phyloP scores from a whole-genome alignment of 2,113 vertebrate species.

The Taurulus bubalis region DNA sequence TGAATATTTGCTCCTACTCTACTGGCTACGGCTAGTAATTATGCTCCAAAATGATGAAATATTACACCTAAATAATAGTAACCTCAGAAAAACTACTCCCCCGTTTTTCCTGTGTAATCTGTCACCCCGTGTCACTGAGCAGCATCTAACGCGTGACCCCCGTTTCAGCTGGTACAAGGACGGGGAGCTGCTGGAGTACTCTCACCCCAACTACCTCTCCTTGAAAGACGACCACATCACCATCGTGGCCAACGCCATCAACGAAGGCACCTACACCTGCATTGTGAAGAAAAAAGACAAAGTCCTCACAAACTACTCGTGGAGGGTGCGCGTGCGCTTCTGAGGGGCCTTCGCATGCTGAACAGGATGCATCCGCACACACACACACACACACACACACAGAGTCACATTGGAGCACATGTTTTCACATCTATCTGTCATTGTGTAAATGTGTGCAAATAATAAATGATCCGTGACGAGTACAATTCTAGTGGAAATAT shows the following conservation, averaged over 20 bases:
- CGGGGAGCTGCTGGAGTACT: conserved; percentile 92
- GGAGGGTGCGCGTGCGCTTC: conserved; percentile 91
- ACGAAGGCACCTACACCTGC: conserved; percentile 96
- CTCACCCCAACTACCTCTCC: conserved; percentile 93
- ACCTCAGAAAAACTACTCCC: too few species aligned
- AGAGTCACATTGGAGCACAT: too few species aligned
- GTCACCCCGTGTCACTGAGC: not conserved
- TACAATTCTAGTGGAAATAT: conserved; percentile 40
- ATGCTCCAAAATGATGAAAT: too few species aligned
- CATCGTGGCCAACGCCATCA: conserved; percentile 96
- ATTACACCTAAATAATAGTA: too few species aligned
- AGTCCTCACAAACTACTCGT: conserved; percentile 94
- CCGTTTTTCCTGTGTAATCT: not conserved
- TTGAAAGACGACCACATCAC: conserved; percentile 92
- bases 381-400: conserved; percentile 15
- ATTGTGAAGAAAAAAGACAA: conserved; percentile 91
- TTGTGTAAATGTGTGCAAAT: conserved; percentile 65
- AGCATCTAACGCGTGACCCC: conserved; percentile 15
- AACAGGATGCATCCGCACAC: conserved; percentile 33
- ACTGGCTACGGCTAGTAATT: too few species aligned
- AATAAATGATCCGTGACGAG: conserved; percentile 70
- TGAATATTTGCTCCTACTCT: too few species aligned
- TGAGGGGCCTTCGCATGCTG: conserved; percentile 61
- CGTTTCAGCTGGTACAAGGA: conserved; percentile 96
- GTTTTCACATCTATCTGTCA: conserved; percentile 41